Evolutionary conservation across 1,140 invertebrate species (phyloP).

Genomic region (Cepaea nemoralis): DNA sequence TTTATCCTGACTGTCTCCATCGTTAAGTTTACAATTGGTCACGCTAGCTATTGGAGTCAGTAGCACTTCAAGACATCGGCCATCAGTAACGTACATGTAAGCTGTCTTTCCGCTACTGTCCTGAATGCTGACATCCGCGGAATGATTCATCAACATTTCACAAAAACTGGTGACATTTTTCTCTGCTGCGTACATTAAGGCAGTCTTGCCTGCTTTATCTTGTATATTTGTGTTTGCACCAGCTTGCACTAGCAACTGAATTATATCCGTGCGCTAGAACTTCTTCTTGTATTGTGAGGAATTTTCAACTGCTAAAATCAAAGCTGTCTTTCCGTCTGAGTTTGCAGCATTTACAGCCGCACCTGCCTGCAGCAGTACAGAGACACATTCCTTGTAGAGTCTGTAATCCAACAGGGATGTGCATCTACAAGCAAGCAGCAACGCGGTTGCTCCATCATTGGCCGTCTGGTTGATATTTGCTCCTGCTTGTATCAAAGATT

Average conservation of each 20-base stretch:
- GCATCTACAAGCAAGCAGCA: not conserved
- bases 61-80: not conserved
- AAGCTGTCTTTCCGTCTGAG: conserved; percentile 5
- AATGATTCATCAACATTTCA: not conserved
- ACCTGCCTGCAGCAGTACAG: not conserved
- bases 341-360: not conserved
- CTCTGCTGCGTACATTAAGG: not conserved
- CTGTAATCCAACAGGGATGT: not conserved
- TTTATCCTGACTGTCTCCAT: not conserved
- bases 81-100: not conserved
- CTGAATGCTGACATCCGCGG: not conserved
- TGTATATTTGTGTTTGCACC: not conserved
- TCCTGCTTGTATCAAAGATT: not conserved
- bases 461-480: not conserved
- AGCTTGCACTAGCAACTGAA: not conserved
- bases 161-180: not conserved
- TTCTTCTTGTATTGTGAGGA: conserved; percentile 6
- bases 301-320: conserved; percentile 1
- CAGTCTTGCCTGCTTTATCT: conserved; percentile 3
- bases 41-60: not conserved
- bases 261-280: not conserved
- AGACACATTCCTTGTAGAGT: not conserved
- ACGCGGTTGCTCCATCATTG: not conserved
- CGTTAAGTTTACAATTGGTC: not conserved
- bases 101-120: not conserved